Evolutionary conservation across 2,797 vertebrate genomes (phyloP), one percentile per base, ranked within the genome.

Genomic region (Artibeus lituratus): DNA sequence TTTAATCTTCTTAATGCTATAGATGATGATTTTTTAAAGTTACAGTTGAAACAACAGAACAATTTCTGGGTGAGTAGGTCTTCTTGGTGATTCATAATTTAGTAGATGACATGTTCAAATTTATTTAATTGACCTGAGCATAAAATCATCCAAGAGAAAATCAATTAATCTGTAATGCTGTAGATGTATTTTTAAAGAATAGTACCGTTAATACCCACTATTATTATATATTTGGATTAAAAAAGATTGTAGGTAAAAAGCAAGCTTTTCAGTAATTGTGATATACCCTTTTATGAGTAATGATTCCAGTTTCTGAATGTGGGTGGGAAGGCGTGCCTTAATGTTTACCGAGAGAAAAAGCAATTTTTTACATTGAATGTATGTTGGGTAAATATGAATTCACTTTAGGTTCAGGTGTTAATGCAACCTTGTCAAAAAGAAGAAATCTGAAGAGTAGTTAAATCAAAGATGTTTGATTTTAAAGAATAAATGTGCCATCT

Each of bases 21-120:
- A 74, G 93, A 96, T 74, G 57, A 77, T 95, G 85, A n/a, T 97
- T 95, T 96, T 97, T 96, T 81, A 90, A 97, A 98, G 65, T 87
- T 89, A 4, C 57, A 22, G 19, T 57, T 95, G 96, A 93, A 98
- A 87, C 82, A 91, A 84, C 70, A 42, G 80, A 95, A 69, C 2
- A 94, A 3, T 97, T 97, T 97, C 94, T 91, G 83, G 90, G 39
- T 96, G 91, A 94, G 82, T 90, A 89, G 49, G 72, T 97, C 96
- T 96, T 95, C 96, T 96, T 94, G 81, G 82, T 76, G 74, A 94
- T 97, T 98, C 94, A 95, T 98, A 96, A 96, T 97, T 98, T 94
- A 97, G 84, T 90, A 97, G 94, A 85, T 96, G 95, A 96, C 95
- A 97, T 83, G 51, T 93, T 98, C 76, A 93, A 70, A 98, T 98